Base-by-base conservation (phyloP, 2,888 invertebrate species). In the Lasiommata megera region DNA sequence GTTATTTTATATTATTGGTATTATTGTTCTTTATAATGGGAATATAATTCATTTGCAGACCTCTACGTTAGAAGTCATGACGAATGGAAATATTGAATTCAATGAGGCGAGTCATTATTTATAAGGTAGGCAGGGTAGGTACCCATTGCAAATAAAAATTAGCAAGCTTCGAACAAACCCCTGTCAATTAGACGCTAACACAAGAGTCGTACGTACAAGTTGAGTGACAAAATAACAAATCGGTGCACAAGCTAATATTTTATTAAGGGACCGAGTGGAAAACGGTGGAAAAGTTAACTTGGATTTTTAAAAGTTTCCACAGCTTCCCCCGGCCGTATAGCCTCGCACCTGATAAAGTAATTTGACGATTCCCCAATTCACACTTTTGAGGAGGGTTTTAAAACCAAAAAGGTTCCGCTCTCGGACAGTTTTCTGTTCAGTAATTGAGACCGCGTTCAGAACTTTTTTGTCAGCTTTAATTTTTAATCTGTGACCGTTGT, bases 271-370 rank as follows among this genome's bases (percentile, higher is more conserved):
- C 67, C 68, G 70, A 67, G 67, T 70, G 72, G 69, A 71, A 46
- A 70, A 68, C 77, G 73, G 73, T 66, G 68, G 67, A 68, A 74
- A 85, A 88, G 87, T 88, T 83, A 83, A 86, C 88, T 88, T 88
- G 72, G 85, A 82, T 88, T 89, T 89, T 89, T 87, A 88, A 88
- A 90, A 89, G 84, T 89, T 89, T 79, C 70, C 62, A 65, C 76
- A 88, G 84, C 82, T 87, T 87, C 74, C 77, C 73, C 74, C 74
- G 79, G 77, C 79, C 76, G 79, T 79, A 79, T 79, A 73, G 79
- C 72, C 77, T 82, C 78, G 80, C 81, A 84, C 83, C 85, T 81
- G 83, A 84, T 88, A 88, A 88, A 82, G 85, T 83, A 82, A 88
- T 87, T 88, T 83, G 76, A 81, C 82, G 81, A 85, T 86, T 84